Evolutionary conservation across 2,888 invertebrate species (phyloP).

Genomic region (Hyposoter dolosus): DNA sequence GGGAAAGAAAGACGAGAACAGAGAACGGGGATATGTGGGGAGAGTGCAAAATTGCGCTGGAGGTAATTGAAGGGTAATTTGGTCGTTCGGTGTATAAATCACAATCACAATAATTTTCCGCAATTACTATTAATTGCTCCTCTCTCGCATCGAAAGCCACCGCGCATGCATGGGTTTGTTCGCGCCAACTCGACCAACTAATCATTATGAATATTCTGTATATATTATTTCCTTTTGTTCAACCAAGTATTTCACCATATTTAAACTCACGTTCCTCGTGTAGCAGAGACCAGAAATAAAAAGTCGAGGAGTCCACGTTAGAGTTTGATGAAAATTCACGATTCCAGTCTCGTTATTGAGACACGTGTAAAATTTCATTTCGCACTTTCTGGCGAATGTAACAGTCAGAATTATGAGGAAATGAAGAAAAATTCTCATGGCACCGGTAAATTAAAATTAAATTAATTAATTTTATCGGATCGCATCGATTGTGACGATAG

Average conservation of each 20-base stretch:
- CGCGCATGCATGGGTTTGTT: slow-evolving; percentile 13
- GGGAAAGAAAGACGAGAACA: slow-evolving; percentile 17
- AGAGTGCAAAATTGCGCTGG: slow-evolving; percentile 67
- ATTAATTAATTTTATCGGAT: neutral
- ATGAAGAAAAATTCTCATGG: neutral
- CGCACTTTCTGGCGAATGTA: neutral
- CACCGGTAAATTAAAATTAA: neutral
- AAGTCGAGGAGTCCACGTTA: neutral
- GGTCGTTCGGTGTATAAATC: slow-evolving; percentile 76
- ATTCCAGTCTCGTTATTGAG: neutral
- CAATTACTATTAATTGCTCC: slow-evolving; percentile 77
- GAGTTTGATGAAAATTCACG: neutral
- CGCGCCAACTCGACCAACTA: slow-evolving; percentile 1
- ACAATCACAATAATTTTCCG: slow-evolving; percentile 76
- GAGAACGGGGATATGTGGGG: slow-evolving; percentile 45
- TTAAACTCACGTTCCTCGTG: neutral
- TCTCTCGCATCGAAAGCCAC: slow-evolving; percentile 37
- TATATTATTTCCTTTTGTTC: neutral
- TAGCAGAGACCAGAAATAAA: neutral
- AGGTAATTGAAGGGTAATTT: slow-evolving; percentile 78
- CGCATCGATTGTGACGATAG: neutral
- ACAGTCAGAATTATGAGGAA: too few relatives aligned
- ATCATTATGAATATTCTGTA: neutral
- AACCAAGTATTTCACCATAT: neutral
- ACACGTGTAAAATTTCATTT: neutral